Evolutionary conservation across 2,888 invertebrate genomes (phyloP).

Genomic region (Neoitamus cyanurus): DNA sequence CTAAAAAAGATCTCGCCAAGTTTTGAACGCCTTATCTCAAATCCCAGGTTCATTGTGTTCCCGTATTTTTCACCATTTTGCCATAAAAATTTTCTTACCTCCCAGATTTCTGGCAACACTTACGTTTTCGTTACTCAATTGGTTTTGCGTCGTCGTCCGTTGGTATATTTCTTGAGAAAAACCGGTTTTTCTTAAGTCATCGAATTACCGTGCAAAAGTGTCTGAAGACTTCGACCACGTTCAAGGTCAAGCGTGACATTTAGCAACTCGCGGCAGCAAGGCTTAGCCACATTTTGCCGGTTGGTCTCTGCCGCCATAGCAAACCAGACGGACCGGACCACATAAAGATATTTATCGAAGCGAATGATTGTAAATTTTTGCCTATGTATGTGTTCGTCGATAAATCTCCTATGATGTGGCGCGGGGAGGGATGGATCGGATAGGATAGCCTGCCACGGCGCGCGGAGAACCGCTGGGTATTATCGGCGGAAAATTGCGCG

Average conservation of each 20-base stretch:
- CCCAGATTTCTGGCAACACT: constrained; percentile 16
- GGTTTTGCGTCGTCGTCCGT: not conserved
- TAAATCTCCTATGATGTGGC: not conserved
- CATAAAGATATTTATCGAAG: not conserved
- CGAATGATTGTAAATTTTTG: not conserved
- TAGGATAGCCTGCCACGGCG: not conserved
- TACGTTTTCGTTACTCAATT: not conserved
- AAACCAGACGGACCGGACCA: not conserved
- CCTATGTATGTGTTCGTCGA: not conserved
- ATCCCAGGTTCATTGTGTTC: not conserved
- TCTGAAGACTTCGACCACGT: constrained; percentile 47
- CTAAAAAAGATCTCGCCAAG: not conserved
- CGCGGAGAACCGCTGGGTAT: not conserved
- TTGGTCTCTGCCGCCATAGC: not conserved
- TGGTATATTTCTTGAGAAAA: not conserved
- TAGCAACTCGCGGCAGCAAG: not conserved
- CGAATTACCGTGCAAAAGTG: constrained; percentile 22
- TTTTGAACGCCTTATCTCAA: not conserved
- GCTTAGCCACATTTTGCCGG: not conserved
- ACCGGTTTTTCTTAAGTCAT: constrained; percentile 39
- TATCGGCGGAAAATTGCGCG: constrained; percentile 11
- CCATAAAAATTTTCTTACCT: not conserved
- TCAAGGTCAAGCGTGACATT: constrained; percentile 47
- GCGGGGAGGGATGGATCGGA: not conserved
- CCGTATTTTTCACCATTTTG: not conserved